A percentile compares a stretch with the other conserved stretches of the same genome.
These are phyloP conservation scores for Trilocha varians DNA, from an alignment of 2,888 invertebrate genomes.

Conservation along the genomic window DNA sequence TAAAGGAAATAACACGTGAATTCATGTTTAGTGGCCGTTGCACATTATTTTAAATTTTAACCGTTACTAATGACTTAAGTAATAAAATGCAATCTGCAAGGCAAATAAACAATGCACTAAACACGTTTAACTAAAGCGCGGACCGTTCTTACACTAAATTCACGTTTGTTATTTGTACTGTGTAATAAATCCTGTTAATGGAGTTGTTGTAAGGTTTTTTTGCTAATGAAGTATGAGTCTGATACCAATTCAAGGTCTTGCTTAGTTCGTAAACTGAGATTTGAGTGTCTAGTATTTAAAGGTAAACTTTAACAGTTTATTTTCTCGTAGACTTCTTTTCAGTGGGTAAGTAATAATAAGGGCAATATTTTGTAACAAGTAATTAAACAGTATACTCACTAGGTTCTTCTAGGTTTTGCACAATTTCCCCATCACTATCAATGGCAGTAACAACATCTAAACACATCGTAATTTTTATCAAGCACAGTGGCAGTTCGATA, in stretches of 20 bases:
- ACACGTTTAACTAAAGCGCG: not conserved
- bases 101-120: too few relatives aligned
- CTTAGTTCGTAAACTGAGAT: not conserved
- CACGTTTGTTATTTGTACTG: not conserved
- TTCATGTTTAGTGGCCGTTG: too few relatives aligned
- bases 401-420: constrained; percentile 47
- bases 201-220: constrained; percentile 2
- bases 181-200: constrained; percentile 3
- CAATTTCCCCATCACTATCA: constrained; percentile 37
- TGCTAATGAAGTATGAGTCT: constrained; percentile 2
- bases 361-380: not conserved
- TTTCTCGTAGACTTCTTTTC: too few relatives aligned
- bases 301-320: not conserved
- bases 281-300: not conserved
- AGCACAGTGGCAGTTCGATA: constrained; percentile 45
- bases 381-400: constrained; percentile 45
- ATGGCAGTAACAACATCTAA: constrained; percentile 33
- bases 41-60: too few relatives aligned
- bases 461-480: constrained; percentile 31
- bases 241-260: constrained; percentile 7
- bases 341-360: too few relatives aligned
- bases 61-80: too few relatives aligned
- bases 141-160: not conserved
- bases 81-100: too few relatives aligned
- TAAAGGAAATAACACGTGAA: not conserved